Percentiles rank a stretch among this genome's conserved stretches.
Conservation (phyloP, 2,888 invertebrate species). For the Drosophila borealis region DNA sequence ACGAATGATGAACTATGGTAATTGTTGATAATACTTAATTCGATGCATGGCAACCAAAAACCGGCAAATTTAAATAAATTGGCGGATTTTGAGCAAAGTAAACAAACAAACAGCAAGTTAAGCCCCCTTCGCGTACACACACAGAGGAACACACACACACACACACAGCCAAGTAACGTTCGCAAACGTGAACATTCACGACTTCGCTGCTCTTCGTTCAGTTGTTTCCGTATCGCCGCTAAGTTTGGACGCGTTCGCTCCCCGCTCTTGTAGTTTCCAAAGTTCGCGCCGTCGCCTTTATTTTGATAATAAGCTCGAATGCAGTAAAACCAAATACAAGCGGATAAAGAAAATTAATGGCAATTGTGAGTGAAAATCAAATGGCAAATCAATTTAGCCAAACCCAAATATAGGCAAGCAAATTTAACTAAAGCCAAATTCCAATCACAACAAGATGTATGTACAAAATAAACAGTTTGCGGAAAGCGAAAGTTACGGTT, state of each 20-base stretch:
- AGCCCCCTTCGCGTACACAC: constrained; percentile 11
- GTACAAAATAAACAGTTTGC: constrained; percentile 1
- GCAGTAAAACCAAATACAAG: constrained; percentile 16
- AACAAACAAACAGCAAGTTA: constrained; percentile 43
- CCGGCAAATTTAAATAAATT: constrained; percentile 53
- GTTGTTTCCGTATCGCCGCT: constrained; percentile 67
- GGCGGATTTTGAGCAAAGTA: constrained; percentile 32
- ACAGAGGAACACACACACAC: neutral
- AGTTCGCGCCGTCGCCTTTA: constrained; percentile 39
- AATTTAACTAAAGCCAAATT: neutral
- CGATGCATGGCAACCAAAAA: constrained; percentile 25
- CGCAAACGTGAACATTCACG: constrained; percentile 57
- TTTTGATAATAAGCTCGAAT: constrained; percentile 48
- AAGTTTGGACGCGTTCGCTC: constrained; percentile 64
- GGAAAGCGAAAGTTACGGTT: constrained; percentile 47
- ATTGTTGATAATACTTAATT: constrained; percentile 40
- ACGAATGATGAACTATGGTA: neutral
- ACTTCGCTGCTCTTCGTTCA: constrained; percentile 57
- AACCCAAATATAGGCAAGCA: constrained; percentile 17
- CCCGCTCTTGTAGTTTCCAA: constrained; percentile 25
- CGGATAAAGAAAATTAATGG: constrained; percentile 34
- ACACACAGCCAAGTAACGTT: constrained; percentile 18
- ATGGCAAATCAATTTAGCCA: constrained; percentile 37
- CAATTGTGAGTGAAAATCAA: constrained; percentile 52
- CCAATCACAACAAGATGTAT: neutral